A percentile compares a stretch with the other conserved stretches of the same genome.
Evolutionary conservation across 1,140 invertebrate genomes (phyloP).

Genomic region (Cyrtorhinus lividipennis): DNA sequence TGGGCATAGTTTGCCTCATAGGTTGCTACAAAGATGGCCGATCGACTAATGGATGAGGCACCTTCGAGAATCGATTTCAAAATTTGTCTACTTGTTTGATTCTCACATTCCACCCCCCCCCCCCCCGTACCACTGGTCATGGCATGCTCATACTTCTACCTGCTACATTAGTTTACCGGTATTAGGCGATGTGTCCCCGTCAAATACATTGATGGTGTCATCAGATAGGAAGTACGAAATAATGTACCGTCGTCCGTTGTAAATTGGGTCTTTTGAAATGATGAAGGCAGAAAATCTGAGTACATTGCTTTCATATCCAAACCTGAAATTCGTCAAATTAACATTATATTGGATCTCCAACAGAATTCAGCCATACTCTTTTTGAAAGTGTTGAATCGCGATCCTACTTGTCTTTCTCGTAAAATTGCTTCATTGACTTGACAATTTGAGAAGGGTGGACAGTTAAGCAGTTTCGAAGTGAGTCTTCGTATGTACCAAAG

Average conservation of each 20-base stretch:
- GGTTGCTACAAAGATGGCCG: too few species aligned
- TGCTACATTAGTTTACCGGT: not conserved
- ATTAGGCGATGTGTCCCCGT: conserved; percentile 31
- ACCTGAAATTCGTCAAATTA: conserved; percentile 29
- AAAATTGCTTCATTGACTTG: conserved; percentile 21
- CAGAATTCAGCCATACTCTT: not conserved
- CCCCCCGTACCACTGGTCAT: too few species aligned
- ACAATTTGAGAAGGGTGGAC: conserved; percentile 19
- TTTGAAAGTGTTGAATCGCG: not conserved
- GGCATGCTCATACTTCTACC: too few species aligned
- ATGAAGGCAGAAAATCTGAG: conserved; percentile 63
- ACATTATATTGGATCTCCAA: not conserved
- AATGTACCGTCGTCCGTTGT: conserved; percentile 56
- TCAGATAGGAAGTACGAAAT: conserved; percentile 68
- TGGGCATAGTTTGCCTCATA: too few species aligned
- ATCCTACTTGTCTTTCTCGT: conserved; percentile 23
- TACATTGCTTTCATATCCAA: conserved; percentile 58
- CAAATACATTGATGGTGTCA: conserved; percentile 68
- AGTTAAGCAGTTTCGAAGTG: conserved; percentile 55
- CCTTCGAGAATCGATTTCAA: too few species aligned
- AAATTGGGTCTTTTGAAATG: conserved; percentile 49
- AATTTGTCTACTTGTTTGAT: too few species aligned
- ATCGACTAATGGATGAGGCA: too few species aligned
- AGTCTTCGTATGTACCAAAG: conserved; percentile 73
- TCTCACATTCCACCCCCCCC: too few species aligned